Evolutionary conservation across 1,140 invertebrate species (phyloP), one percentile per base, ranked within the genome.

Genomic region (Formica selysi): DNA sequence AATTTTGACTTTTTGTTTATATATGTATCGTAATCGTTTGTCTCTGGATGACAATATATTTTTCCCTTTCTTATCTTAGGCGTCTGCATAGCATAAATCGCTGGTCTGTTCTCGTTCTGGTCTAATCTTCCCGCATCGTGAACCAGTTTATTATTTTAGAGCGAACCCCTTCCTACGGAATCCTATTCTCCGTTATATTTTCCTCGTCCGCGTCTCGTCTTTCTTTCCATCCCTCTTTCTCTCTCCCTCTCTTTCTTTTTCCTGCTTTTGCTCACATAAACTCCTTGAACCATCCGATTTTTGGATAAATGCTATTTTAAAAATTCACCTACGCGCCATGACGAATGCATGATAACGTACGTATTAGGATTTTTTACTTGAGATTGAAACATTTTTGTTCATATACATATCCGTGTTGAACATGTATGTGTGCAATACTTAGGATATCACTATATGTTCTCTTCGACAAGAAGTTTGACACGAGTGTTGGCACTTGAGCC

Each of bases 91-190:
- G 54, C 57, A 51, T 89, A 85, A 73, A 59, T 86, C 62, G 67
- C 57, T 54, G 36, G 19, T 16, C 8, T 51, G 41, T 74, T 90
- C 78, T 90, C 73, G 57, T 26, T 79, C 44, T 68, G 61, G 59
- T 73, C 86, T 88, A 90, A 57, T 61, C 64, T 86, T 85, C 36
- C 73, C 83, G 48, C 51, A 86, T 90, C 87, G 57, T 80, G 62
- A 70, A 79, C 32, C 51, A 76, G 92, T 93, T 93, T 93, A 92
- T 93, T 93, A 93, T 93, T 93, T 89, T 88, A 91, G 85, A 92
- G 84, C 71, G 19, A 89, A 91, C 84, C 85, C 91, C 89, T 89
- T 92, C 87, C 86, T 88, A 65, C 79, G n/a, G 32, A 11, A 61
- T 67, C 68, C 48, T 38, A 6, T 32, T 59, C 79, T 74, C 61